Conservation (phyloP, 1,140 invertebrate species). For the Euwallacea similis region DNA sequence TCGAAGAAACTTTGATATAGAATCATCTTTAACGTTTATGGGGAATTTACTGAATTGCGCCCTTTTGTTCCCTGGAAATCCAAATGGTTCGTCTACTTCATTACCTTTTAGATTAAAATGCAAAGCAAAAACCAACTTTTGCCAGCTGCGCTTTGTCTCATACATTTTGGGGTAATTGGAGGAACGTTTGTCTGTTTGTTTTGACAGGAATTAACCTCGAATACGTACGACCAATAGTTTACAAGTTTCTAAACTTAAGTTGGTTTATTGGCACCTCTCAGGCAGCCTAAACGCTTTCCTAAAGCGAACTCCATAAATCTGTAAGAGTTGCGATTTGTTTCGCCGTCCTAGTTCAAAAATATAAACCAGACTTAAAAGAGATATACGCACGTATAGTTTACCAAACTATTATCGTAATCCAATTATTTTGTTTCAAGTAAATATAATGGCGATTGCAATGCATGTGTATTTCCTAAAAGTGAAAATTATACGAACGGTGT, state of each 20-base stretch:
- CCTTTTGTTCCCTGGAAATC: neutral
- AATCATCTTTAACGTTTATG: constrained; percentile 33
- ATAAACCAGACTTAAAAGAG: constrained; percentile 10
- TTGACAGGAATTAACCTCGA: no score
- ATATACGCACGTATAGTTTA: constrained; percentile 5
- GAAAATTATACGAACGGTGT: constrained; percentile 10
- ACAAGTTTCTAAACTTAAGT: no score
- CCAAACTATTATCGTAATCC: neutral
- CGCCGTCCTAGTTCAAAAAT: constrained; percentile 14
- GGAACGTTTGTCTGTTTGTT: no score
- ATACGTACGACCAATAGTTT: no score
- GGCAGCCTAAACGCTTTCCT: constrained; percentile 5
- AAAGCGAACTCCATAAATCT: constrained; percentile 6
- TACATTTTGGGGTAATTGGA: no score
- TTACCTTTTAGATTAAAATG: no score
- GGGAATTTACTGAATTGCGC: constrained; percentile 17
- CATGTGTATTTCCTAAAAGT: constrained; percentile 16
- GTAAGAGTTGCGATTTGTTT: constrained; percentile 12
- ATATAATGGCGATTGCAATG: constrained; percentile 8
- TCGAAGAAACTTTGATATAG: constrained; percentile 38
- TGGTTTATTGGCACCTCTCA: neutral
- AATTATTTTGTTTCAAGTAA: constrained; percentile 18
- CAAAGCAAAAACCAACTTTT: no score
- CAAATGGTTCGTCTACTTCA: no score
- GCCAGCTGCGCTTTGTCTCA: no score